A percentile compares a stretch with the other conserved stretches of the same genome.
Evolutionary conservation across 2,113 vertebrate species (phyloP).

Genomic region (Orthonyx spaldingii): DNA sequence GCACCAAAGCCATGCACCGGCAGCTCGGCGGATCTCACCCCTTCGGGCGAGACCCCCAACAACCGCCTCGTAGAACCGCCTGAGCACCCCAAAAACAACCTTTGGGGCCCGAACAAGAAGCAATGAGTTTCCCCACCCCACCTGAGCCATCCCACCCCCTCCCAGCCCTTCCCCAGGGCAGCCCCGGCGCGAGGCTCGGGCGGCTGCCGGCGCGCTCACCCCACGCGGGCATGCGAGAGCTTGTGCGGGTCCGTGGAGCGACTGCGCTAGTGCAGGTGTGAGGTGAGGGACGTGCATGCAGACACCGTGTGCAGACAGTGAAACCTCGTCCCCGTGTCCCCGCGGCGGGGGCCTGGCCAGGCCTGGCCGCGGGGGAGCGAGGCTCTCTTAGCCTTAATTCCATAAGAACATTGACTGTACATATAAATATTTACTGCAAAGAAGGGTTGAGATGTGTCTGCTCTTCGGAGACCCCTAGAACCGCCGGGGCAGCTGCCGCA

Average conservation of each 20-base stretch:
- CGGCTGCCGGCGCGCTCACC: background rate
- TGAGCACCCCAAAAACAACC: background rate
- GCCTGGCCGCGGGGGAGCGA: background rate
- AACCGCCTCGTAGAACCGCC: background rate
- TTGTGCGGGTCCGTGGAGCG: slow-evolving; percentile 43
- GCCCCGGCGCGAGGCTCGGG: background rate
- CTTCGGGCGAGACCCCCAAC: background rate
- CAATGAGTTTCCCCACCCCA: background rate
- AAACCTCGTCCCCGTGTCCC: background rate
- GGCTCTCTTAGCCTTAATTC: slow-evolving; percentile 29
- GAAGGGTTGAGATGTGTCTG: slow-evolving; percentile 63
- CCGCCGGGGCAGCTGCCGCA: background rate
- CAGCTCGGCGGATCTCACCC: background rate
- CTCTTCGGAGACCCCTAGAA: slow-evolving; percentile 59
- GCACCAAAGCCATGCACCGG: background rate
- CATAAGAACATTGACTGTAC: slow-evolving; percentile 63
- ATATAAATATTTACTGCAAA: slow-evolving; percentile 68
- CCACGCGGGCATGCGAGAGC: slow-evolving; percentile 66
- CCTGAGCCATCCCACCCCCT: background rate
- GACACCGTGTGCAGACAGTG: slow-evolving; percentile 37
- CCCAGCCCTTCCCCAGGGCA: background rate
- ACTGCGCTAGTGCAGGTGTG: background rate
- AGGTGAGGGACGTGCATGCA: slow-evolving; percentile 56
- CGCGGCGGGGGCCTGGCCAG: background rate
- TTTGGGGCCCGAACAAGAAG: background rate